These are phyloP conservation scores for Aethes cnicana DNA, from an alignment of 2,888 invertebrate species.

Conservation along the genomic window DNA sequence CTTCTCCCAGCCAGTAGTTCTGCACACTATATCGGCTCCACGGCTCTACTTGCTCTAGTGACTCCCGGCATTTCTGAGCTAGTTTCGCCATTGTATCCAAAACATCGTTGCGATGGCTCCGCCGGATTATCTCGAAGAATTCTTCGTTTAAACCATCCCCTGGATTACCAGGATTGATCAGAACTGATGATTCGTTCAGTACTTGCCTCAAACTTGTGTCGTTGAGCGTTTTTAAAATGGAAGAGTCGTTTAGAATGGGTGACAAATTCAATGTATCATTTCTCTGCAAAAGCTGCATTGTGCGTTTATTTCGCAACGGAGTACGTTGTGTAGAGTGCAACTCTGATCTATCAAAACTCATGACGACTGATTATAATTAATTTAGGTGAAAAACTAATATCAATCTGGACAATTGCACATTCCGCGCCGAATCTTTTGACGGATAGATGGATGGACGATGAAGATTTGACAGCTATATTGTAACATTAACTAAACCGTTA, in stretches of 20 bases:
- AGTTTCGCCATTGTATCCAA: conserved; percentile 85
- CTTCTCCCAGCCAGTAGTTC: conserved; percentile 87
- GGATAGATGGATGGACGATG: not conserved
- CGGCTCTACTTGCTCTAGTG: conserved; percentile 77
- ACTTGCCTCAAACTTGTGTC: conserved; percentile 73
- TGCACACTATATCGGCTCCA: conserved; percentile 75
- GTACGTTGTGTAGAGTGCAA: conserved; percentile 66
- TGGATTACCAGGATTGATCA: conserved; percentile 54
- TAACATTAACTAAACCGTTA: too few species aligned
- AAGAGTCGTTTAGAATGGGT: conserved; percentile 74
- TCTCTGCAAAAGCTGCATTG: conserved; percentile 58
- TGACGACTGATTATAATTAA: conserved; percentile 35
- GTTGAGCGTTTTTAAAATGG: conserved; percentile 71
- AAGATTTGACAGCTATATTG: conserved; percentile 8
- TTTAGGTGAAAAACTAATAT: conserved; percentile 2
- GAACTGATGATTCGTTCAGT: conserved; percentile 68
- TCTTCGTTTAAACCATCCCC: conserved; percentile 67
- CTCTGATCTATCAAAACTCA: conserved; percentile 62
- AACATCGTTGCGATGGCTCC: conserved; percentile 73
- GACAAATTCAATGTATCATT: conserved; percentile 73
- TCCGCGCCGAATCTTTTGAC: not conserved
- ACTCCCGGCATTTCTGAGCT: conserved; percentile 84
- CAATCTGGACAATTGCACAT: not conserved
- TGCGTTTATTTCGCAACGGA: conserved; percentile 61
- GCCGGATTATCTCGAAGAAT: conserved; percentile 75